Base-by-base conservation (phyloP, 2,113 vertebrate species). In the Trichomycterus rosablanca region DNA sequence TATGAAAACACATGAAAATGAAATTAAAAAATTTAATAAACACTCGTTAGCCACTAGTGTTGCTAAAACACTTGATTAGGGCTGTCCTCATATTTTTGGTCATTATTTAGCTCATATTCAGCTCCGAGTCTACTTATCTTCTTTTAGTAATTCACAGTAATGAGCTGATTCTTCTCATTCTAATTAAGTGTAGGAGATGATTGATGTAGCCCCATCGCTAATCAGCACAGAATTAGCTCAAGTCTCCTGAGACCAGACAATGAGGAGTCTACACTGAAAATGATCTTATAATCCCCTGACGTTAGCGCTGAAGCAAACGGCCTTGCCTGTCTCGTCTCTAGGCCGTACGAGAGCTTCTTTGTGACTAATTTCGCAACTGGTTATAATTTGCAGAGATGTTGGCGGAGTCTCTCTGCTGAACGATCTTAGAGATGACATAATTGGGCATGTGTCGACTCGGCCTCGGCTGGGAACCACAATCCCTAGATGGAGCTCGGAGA, bases 381-480 rank as follows among this genome's bases (percentile, higher is more conserved):
- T 7, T 16, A 45, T 62, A 65, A 69, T 74, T 67, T 40, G 57
- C 48, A 51, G 50, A 73, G 67, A 72, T 23, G 62, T 77, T 69
- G 22, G 18, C 35, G 30, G 59, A 71, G 51, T 11, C 12, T 24
- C 28, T 43, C 68, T 50, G 59, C 61, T 16, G 35, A 14, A 34
- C n/a, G n/a, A n/a, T n/a, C n/a, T n/a, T n/a, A 81, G 64, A 71
- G 78, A 72, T 32, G 9, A 48, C 18, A 53, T 76, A 69, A 78
- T 80, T 81, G 60, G 74, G 76, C 78, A 73, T 59, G 73, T 70
- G 66, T 76, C 59, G 50, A 54, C 3, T 66, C 37, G 54, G 32
- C 48, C 34, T 57, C 54, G 30, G 32, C 51, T 57, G 44, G 1
- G 37, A 24, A 22, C 19, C n/a, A 7, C 16, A 19, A 10, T 39